These are phyloP conservation scores for Serranus cabrilla DNA, from an alignment of 2,797 vertebrate species.

Conservation along the genomic window DNA sequence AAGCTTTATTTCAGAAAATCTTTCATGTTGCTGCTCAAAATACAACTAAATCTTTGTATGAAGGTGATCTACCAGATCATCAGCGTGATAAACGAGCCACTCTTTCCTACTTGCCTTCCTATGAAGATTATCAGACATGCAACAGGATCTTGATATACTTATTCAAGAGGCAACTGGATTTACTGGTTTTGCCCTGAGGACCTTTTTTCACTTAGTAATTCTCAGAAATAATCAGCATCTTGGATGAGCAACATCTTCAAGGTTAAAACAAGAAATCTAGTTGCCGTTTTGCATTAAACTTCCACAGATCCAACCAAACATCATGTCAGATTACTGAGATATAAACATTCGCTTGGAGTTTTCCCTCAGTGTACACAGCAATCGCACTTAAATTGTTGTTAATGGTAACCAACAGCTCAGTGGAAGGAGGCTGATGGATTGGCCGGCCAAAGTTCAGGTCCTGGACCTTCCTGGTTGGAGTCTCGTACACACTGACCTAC, in stretches of 20 bases:
- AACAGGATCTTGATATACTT: slow-evolving; percentile 3
- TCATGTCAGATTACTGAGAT: neutral
- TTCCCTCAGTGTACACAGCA: neutral
- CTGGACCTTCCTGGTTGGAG: slow-evolving; percentile 52
- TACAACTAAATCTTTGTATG: neutral
- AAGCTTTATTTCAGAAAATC: neutral
- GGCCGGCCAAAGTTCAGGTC: slow-evolving; percentile 52
- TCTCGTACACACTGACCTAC: slow-evolving; percentile 74
- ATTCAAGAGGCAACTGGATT: slow-evolving; percentile 35
- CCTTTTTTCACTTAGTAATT: neutral
- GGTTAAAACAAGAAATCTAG: neutral
- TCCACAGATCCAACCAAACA: neutral
- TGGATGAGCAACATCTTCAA: neutral
- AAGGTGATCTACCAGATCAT: neutral
- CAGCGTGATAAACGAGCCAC: slow-evolving; percentile 1
- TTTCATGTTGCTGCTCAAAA: neutral
- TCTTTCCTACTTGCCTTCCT: neutral
- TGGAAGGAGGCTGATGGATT: slow-evolving; percentile 13
- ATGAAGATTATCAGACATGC: neutral
- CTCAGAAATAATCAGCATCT: neutral
- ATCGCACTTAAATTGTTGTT: neutral
- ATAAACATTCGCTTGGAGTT: neutral
- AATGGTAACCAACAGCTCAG: slow-evolving; percentile 8
- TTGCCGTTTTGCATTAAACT: neutral
- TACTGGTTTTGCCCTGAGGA: slow-evolving; percentile 34